Conservation (phyloP, 2,113 vertebrate species). For the Mastomys coucha region DNA sequence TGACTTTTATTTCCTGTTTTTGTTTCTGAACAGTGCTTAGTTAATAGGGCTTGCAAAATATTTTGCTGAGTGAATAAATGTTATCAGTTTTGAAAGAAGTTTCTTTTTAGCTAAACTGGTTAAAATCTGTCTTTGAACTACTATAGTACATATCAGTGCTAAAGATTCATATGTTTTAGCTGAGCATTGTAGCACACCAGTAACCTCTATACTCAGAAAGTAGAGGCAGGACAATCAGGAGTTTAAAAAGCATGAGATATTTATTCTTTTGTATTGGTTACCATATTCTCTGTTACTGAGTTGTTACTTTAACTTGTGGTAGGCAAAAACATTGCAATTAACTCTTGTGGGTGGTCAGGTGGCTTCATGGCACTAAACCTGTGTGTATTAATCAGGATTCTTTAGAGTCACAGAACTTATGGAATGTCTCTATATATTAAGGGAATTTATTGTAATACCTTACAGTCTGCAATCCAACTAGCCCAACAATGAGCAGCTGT, state of each 20-base stretch:
- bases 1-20: conserved; percentile 54
- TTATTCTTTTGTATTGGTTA: background rate
- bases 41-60: conserved; percentile 22
- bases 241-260: background rate
- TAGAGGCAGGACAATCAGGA: background rate
- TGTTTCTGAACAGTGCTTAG: background rate
- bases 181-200: background rate
- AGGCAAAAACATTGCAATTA: conserved; percentile 32
- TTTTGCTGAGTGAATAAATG: conserved; percentile 25
- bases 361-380: background rate
- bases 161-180: background rate
- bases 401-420: too few relatives aligned
- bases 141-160: background rate
- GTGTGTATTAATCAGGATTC: too few relatives aligned
- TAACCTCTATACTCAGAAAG: background rate
- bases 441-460: too few relatives aligned
- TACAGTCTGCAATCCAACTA: too few relatives aligned
- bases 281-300: conserved; percentile 4
- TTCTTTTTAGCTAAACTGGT: conserved; percentile 35
- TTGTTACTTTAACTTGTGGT: conserved; percentile 42
- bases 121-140: background rate
- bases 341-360: background rate
- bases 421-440: too few relatives aligned
- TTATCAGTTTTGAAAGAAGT: conserved; percentile 58
- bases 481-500: too few relatives aligned